Base-by-base conservation (phyloP, 2,888 invertebrate genomes). In the Drosophila pseudotakahashii region DNA sequence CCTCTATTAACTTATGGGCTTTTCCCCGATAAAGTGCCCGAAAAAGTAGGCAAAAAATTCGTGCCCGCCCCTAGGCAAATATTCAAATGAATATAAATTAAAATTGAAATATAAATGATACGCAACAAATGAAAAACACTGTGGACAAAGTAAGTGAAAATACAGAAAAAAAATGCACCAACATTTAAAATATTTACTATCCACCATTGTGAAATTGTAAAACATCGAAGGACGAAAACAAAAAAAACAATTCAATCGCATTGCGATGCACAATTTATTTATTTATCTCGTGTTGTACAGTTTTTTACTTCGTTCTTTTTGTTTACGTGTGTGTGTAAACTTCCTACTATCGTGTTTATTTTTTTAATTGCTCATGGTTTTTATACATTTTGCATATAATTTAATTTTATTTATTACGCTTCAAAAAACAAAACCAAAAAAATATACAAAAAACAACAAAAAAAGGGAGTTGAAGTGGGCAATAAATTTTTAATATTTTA, bases 51-150 rank as follows among this genome's bases (percentile, higher is more conserved):
- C 30, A 44, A 51, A 36, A 37, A 60, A 39, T 16, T 7, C 6
- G 3, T 19, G 9, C 7, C 23, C 11, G 9, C 14, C 50, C 23
- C 23, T 51, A 34, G 19, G 68, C 57, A 63, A 70, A 57, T 62
- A 58, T 73, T 80, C 54, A 70, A 72, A 66, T 73, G 74, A 75
- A 87, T 81, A 87, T 81, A 87, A 81, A 87, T 87, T 87, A 66
- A 87, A 81, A 87, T 77, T 75, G 85, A 81, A 81, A 81, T 79
- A 70, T 87, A 87, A 87, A 81, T 81, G 81, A 78, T 71, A 76
- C 73, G 57, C 48, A 32, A 16, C 57, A 57, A 55, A 41, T 55
- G 68, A 36, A 55, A 68, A 68, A 68, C 55, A 68, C 39, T 39
- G 55, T 34, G 32, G 45, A 54, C 47, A 54, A 66, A 68, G 39